phyloP scores from a whole-genome alignment of 2,797 vertebrate species.

The Natrix natrix region DNA sequence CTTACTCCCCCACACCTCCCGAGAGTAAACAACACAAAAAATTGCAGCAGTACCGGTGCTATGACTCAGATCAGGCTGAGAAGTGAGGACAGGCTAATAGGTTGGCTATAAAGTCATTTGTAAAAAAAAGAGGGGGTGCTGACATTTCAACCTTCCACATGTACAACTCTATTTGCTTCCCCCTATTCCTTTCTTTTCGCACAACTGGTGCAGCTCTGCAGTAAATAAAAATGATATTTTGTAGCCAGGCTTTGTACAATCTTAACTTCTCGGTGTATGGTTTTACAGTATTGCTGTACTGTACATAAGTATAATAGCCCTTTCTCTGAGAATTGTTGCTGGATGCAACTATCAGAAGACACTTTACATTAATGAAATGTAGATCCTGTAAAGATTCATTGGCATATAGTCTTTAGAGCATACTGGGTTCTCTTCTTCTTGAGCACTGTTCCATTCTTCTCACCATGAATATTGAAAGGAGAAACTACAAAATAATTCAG shows the following conservation, averaged over 20 bases:
- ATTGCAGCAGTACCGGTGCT: background rate
- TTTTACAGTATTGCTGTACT: background rate
- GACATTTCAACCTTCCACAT: background rate
- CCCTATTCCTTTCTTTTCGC: background rate
- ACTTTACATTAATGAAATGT: background rate
- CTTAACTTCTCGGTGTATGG: background rate
- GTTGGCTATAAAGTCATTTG: background rate
- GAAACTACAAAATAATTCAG: background rate
- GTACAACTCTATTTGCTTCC: background rate
- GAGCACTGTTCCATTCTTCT: background rate
- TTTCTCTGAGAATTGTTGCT: background rate
- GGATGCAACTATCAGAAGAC: background rate
- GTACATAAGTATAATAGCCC: background rate
- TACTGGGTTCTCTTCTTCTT: background rate
- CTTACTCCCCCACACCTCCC: background rate
- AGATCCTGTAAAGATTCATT: background rate
- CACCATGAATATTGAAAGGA: background rate
- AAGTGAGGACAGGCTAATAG: background rate
- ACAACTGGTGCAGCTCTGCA: background rate
- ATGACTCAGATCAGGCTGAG: background rate
- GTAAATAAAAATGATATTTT: background rate
- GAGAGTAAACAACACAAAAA: background rate
- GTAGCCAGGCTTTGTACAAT: background rate
- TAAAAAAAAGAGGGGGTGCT: background rate
- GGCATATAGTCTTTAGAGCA: background rate